Percentiles rank a stretch among this genome's conserved stretches.
Conservation (phyloP, 2,797 vertebrate species). For the Sternotherus odoratus region DNA sequence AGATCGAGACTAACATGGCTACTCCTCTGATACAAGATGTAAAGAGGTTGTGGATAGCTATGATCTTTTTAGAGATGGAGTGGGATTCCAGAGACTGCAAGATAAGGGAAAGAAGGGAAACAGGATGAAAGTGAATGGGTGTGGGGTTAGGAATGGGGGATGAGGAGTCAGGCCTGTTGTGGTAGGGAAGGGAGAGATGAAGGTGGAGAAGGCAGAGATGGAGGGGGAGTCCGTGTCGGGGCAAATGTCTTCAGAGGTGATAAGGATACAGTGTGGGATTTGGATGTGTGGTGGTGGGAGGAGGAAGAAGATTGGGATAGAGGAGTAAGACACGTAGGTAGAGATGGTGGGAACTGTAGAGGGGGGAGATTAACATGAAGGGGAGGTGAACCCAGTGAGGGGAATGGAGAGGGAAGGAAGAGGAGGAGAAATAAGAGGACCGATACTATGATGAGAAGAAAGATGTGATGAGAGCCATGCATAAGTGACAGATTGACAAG, state of each 20-base stretch:
- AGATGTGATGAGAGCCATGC: background rate
- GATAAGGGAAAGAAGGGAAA: background rate
- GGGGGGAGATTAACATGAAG: background rate
- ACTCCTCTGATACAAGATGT: too few relatives aligned
- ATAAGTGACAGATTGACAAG: background rate
- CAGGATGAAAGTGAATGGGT: background rate
- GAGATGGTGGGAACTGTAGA: background rate
- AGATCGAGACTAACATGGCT: too few relatives aligned
- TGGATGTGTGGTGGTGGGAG: background rate
- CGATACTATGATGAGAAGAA: background rate
- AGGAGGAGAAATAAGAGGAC: background rate
- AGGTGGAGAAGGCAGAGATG: background rate
- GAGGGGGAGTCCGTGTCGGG: background rate
- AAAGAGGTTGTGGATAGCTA: too few relatives aligned
- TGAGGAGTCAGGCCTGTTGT: background rate
- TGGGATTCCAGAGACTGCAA: background rate
- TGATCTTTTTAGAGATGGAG: background rate
- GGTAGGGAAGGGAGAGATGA: background rate
- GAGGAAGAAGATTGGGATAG: background rate
- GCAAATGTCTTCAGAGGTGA: background rate
- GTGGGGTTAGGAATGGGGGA: background rate
- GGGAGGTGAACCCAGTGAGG: background rate
- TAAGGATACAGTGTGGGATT: background rate
- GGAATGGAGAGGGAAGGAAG: background rate
- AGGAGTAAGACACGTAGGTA: accelerated